Conservation (phyloP, 2,113 vertebrate species). For the Tyto alba region DNA sequence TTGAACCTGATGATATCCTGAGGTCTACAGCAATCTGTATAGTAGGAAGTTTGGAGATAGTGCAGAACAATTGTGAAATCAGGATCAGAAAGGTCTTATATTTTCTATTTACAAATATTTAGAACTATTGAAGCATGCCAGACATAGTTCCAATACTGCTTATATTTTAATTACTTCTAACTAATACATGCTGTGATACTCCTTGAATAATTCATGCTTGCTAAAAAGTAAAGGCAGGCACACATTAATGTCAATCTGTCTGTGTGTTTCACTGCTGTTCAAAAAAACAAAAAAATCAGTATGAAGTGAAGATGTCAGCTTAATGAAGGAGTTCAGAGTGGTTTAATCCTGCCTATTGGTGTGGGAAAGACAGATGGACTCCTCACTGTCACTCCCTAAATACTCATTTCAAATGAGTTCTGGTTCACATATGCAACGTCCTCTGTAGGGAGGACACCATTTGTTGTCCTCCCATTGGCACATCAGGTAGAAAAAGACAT, state of each 20-base stretch:
- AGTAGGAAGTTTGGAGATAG: not conserved
- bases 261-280: constrained; percentile 6
- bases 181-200: constrained; percentile 49
- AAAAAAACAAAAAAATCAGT: constrained; percentile 17
- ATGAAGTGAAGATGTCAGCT: not conserved
- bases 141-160: not conserved
- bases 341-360: not conserved
- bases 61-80: not conserved
- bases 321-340: not conserved
- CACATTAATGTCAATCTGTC: constrained; percentile 48
- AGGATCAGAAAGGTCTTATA: not conserved
- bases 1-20: not conserved
- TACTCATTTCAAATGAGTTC: not conserved
- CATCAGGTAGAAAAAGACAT: not conserved
- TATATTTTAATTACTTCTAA: constrained; percentile 65
- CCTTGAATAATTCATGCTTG: constrained; percentile 66
- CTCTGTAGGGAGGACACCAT: not conserved
- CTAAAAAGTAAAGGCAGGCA: constrained; percentile 62
- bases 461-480: not conserved
- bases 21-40: not conserved
- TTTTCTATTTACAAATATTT: constrained; percentile 54
- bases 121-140: constrained; percentile 25
- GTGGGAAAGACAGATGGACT: not conserved
- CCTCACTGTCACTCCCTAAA: not conserved
- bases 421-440: not conserved